These are phyloP conservation scores for Drosophila kanapiae DNA, from an alignment of 1,140 invertebrate species.

Conservation along the genomic window DNA sequence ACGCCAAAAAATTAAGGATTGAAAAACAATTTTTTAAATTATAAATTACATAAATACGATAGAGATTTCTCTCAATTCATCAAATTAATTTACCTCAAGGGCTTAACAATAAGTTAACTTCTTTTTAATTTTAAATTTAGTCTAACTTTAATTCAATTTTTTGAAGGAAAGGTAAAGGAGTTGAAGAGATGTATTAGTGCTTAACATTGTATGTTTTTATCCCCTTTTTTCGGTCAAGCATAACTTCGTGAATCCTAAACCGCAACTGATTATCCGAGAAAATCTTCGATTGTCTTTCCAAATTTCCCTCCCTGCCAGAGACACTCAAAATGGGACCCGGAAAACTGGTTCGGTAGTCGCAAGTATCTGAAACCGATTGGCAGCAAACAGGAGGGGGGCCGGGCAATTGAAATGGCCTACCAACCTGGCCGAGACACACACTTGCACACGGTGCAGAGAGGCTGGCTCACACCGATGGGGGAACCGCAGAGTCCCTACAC, in stretches of 20 bases:
- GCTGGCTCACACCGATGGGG: conserved; percentile 30
- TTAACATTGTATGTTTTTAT: neutral
- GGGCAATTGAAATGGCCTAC: conserved; percentile 48
- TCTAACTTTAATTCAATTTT: neutral
- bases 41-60: too few species aligned
- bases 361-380: conserved; percentile 28
- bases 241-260: conserved; percentile 4
- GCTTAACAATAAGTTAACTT: too few species aligned
- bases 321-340: conserved; percentile 4
- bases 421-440: conserved; percentile 31
- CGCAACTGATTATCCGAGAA: conserved; percentile 2
- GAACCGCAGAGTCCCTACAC: conserved; percentile 49
- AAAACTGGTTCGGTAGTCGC: conserved; percentile 16
- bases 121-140: too few species aligned
- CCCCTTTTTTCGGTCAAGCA: neutral
- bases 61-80: too few species aligned
- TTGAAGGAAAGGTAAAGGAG: neutral
- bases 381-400: neutral
- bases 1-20: too few species aligned
- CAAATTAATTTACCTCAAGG: too few species aligned
- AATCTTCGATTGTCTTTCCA: conserved; percentile 1
- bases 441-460: neutral
- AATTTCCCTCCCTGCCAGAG: conserved; percentile 2
- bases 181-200: neutral
- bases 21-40: too few species aligned